Evolutionary conservation across 2,113 vertebrate species (phyloP).

Genomic region (Tonatia bakeri): DNA sequence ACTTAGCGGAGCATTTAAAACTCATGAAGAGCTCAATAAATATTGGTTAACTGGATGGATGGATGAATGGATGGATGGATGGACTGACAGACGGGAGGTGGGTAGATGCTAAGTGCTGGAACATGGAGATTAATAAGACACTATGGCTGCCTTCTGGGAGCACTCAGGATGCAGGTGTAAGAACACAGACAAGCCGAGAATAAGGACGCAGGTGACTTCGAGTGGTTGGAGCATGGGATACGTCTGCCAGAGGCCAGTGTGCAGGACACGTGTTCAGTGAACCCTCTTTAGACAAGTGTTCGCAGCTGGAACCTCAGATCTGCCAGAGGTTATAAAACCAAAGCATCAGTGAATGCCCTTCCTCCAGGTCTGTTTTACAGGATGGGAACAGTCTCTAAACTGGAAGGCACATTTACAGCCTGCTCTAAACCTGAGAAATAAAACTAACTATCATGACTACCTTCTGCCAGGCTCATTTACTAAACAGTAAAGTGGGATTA

Average conservation of each 20-base stretch:
- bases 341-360: background rate
- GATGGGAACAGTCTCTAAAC: background rate
- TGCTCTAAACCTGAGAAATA: background rate
- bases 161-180: background rate
- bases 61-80: too few species aligned
- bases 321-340: background rate
- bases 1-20: background rate
- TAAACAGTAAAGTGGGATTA: background rate
- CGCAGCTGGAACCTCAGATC: background rate
- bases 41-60: background rate
- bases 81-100: too few species aligned
- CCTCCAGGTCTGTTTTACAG: background rate
- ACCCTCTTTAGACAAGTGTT: background rate
- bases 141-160: background rate
- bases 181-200: background rate
- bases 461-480: background rate
- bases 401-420: background rate
- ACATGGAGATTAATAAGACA: background rate
- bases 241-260: background rate
- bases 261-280: background rate
- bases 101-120: background rate
- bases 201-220: background rate
- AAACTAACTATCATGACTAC: background rate
- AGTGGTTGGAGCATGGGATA: fast-evolving
- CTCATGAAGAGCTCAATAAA: background rate